phyloP scores from a whole-genome alignment of 2,797 vertebrate genomes.

The Aldrovandia affinis region DNA sequence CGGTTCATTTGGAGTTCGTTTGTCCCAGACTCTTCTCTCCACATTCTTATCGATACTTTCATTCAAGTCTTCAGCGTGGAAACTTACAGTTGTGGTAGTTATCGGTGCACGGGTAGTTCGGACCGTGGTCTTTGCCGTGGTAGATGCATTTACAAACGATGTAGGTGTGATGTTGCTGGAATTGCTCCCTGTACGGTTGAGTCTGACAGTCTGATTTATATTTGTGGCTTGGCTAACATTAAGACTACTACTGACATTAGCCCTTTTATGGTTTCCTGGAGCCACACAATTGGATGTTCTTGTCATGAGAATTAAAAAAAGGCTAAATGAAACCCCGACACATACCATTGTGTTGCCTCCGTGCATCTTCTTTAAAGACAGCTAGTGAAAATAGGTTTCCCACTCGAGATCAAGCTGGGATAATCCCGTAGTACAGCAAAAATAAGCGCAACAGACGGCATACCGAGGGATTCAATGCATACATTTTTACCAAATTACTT shows the following conservation, averaged over 20 bases:
- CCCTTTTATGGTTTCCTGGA: slow-evolving; percentile 27
- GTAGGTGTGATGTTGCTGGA: slow-evolving; percentile 29
- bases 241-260: neutral
- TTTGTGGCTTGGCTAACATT: slow-evolving; percentile 29
- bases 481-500: slow-evolving; percentile 21
- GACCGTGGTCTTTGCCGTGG: slow-evolving; percentile 22
- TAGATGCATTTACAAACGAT: slow-evolving; percentile 24
- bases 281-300: slow-evolving; percentile 30
- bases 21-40: slow-evolving; percentile 14
- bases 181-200: neutral
- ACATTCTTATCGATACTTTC: slow-evolving; percentile 26
- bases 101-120: slow-evolving; percentile 29
- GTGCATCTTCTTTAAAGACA: slow-evolving; percentile 33
- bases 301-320: slow-evolving; percentile 48
- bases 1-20: slow-evolving; percentile 40
- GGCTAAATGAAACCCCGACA: slow-evolving; percentile 44
- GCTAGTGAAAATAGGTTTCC: neutral
- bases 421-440: slow-evolving; percentile 34
- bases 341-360: slow-evolving; percentile 60
- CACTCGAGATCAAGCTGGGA: slow-evolving; percentile 35
- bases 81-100: slow-evolving; percentile 22
- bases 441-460: slow-evolving; percentile 15
- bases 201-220: slow-evolving; percentile 33
- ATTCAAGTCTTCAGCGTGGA: slow-evolving; percentile 16
- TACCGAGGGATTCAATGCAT: neutral